These are phyloP conservation scores for Unio delphinus DNA, from an alignment of 2,888 invertebrate species.

Conservation along the genomic window DNA sequence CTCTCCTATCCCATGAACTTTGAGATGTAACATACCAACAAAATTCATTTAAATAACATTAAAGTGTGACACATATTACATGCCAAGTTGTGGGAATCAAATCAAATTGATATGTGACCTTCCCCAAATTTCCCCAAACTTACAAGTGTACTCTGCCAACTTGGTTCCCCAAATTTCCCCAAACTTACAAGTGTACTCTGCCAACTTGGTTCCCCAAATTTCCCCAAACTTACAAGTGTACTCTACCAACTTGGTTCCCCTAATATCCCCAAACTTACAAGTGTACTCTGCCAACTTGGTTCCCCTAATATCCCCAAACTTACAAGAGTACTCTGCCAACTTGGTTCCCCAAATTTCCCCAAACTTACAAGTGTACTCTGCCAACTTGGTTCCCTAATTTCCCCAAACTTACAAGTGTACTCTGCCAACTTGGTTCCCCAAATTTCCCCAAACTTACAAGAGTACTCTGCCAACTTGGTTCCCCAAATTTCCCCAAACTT, in stretches of 20 bases:
- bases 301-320: constrained; percentile 63
- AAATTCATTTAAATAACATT: too few relatives aligned
- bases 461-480: constrained; percentile 80
- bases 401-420: constrained; percentile 83
- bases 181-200: constrained; percentile 85
- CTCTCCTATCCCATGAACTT: too few relatives aligned
- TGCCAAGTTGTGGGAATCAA: background rate
- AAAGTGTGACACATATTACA: too few relatives aligned
- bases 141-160: constrained; percentile 89
- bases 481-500: constrained; percentile 66
- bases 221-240: constrained; percentile 81
- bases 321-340: constrained; percentile 86
- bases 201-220: constrained; percentile 70
- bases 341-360: background rate
- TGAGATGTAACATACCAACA: too few relatives aligned
- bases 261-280: constrained; percentile 76
- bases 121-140: constrained; percentile 63
- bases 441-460: constrained; percentile 76
- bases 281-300: constrained; percentile 81
- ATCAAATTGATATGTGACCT: background rate
- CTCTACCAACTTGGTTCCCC: constrained; percentile 75
- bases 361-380: constrained; percentile 85
- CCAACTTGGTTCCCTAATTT: constrained; percentile 70
- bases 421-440: constrained; percentile 74
- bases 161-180: constrained; percentile 75